Base-by-base conservation (phyloP, 2,113 vertebrate species). In the Phrynocephalus versicolor region DNA sequence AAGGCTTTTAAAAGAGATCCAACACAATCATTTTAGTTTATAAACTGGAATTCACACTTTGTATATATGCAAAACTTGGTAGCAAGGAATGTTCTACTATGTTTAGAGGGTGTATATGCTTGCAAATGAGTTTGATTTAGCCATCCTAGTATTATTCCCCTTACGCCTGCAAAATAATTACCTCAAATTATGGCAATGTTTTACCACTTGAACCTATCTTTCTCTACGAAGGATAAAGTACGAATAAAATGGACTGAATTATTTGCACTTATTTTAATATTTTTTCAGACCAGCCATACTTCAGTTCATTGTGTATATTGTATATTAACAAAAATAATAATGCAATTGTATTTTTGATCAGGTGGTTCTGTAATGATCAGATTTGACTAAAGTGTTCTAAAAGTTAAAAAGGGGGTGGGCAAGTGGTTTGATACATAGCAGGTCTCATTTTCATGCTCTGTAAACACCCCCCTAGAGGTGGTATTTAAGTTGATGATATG, bases 291-390 rank as follows among this genome's bases (percentile, higher is more conserved):
- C 94, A 92, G 92, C 95, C 95, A 96, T 95, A 95, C 27, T n/a
- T 67, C 45, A 51, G 92, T 92, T 94, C 92, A 60, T 95, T 65
- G 89, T 92, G 92, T 95, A 94, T 95, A 94, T 94, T 93, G 91
- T 81, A 92, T 96, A 96, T 96, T 96, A 95, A 96, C 96, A 95
- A 91, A 73, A 93, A 94, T n/a, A n/a, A 93, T 89, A 96, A 95
- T 96, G 96, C 96, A 96, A 87, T 94, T n/a, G 21, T 5, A 90
- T 93, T 92, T 92, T 95, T 94, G 95, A 93, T 94, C 92, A 93
- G 95, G 94, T 90, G 92, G 92, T 86, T 96, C 89, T 92, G 94
- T 93, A 91, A 95, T 92, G 94, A 95, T 86, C 92, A 91, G 94
- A 88, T 94, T 94, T 88, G 93, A 92, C n/a, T 15, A 79, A 79